These are phyloP conservation scores for Pediacus dermestoides DNA, from an alignment of 2,888 invertebrate species.

Conservation along the genomic window DNA sequence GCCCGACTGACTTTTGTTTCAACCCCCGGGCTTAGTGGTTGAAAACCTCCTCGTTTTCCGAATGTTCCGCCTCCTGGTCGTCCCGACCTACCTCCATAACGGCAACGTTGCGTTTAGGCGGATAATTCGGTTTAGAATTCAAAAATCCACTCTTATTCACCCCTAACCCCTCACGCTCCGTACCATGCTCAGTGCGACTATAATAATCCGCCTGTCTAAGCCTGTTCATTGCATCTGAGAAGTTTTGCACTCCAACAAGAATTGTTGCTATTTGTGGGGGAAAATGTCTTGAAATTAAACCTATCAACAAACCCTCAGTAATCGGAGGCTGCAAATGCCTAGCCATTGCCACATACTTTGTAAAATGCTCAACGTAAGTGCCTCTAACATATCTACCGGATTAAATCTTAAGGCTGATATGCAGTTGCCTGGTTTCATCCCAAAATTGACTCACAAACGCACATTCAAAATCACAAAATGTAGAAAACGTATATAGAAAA, in stretches of 20 bases:
- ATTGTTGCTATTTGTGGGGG: too few relatives aligned
- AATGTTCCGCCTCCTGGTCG: not conserved
- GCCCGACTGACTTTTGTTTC: constrained; percentile 4
- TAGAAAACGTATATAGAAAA: not conserved
- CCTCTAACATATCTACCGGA: not conserved
- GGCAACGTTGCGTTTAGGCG: too few relatives aligned
- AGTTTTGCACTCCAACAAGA: too few relatives aligned
- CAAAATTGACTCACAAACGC: constrained; percentile 1
- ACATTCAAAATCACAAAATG: not conserved
- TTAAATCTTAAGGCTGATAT: not conserved
- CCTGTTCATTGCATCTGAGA: constrained; percentile 5
- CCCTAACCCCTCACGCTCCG: too few relatives aligned
- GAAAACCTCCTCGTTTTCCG: constrained; percentile 6
- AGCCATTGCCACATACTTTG: not conserved
- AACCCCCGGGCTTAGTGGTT: constrained; percentile 4
- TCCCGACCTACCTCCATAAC: too few relatives aligned
- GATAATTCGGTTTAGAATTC: not conserved
- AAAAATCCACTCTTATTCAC: too few relatives aligned
- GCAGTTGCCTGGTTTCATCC: not conserved
- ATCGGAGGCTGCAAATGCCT: not conserved
- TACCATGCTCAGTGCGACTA: too few relatives aligned
- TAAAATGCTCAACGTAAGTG: not conserved
- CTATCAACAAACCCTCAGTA: constrained; percentile 4
- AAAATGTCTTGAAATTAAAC: constrained; percentile 2
- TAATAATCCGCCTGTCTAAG: constrained; percentile 10